Evolutionary conservation across 2,888 invertebrate species (phyloP), one percentile per base, ranked within the genome.

Genomic region (Paralinhomoeus sp.): DNA sequence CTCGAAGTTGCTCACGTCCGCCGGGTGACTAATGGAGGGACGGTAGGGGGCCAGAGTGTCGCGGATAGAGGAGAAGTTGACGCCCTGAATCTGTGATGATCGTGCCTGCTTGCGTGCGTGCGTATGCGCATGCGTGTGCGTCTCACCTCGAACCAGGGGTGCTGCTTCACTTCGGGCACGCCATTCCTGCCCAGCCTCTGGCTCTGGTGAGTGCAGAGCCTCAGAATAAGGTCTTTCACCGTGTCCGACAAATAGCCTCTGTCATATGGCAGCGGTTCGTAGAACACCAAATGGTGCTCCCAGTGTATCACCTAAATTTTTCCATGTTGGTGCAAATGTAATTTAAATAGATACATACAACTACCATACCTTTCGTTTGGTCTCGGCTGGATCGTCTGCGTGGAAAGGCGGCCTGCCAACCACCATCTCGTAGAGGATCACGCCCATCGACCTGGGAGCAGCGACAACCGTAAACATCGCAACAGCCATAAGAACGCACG

Each of bases 1-100:
- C 50, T 97, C 97, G 64, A 97, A 99, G 67, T 99, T 97, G 44
- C 91, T 91, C 2, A 97, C 97, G 66, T 97, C 97, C 20, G 85
- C 89, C 27, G 87, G 80, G 69, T 81, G 80, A 51, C 80, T 78
- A 57, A 97, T 91, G 57, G 78, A 74, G 42, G 97, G 97, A 65
- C 83, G 78, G 67, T 83, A 80, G 1, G 89, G 89, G 18, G 97
- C 89, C 48, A 73, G 74, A 62, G 80, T 79, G 51, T 80, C 74
- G 40, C 89, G 74, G 54, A 99, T 70, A 15, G 53, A 60, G 48
- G 81, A 80, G 66, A 89, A 91, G 65, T 89, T 82, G 51, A 91
- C 78, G 57, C 75, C 75, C 54, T 74, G 72, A n/a, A n/a, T n/a
- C n/a, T n/a, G n/a, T n/a, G n/a, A n/a, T n/a, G n/a, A n/a, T n/a